These are phyloP conservation scores for Hycleus cichorii DNA, from an alignment of 1,140 invertebrate species.

Conservation along the genomic window DNA sequence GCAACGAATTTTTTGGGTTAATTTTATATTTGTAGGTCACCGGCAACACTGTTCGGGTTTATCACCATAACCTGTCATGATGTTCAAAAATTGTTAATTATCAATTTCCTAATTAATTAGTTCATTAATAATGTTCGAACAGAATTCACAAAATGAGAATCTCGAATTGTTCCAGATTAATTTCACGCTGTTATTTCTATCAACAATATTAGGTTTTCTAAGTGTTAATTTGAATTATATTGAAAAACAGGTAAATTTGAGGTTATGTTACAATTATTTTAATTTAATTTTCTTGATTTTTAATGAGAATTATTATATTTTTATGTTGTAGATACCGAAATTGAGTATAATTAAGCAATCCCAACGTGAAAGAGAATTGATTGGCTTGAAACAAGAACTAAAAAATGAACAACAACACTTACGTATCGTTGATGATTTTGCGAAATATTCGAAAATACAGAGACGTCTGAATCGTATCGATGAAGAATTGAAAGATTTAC, in stretches of 20 bases:
- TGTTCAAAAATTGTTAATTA: too few species aligned
- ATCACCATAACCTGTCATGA: too few species aligned
- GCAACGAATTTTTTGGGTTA: too few species aligned
- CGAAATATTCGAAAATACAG: constrained; percentile 36
- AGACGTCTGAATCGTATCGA: constrained; percentile 33
- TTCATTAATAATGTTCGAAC: too few species aligned
- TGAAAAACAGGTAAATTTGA: constrained; percentile 23
- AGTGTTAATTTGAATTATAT: constrained; percentile 25
- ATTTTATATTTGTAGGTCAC: too few species aligned
- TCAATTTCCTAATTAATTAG: too few species aligned
- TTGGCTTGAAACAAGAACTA: constrained; percentile 21
- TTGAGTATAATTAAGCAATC: constrained; percentile 23
- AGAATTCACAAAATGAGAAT: too few species aligned
- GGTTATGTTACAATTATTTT: neutral
- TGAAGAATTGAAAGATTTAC: constrained; percentile 9
- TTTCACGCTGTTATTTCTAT: constrained; percentile 18
- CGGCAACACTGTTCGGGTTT: too few species aligned
- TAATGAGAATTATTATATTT: neutral
- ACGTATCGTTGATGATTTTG: constrained; percentile 33
- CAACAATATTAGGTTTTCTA: constrained; percentile 28
- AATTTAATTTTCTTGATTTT: neutral
- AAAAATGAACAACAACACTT: constrained; percentile 26
- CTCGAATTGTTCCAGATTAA: neutral
- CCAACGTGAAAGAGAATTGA: constrained; percentile 21
- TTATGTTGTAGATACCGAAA: constrained; percentile 27